These are phyloP conservation scores for Acomys russatus DNA, from an alignment of 2,797 vertebrate species.

Conservation along the genomic window DNA sequence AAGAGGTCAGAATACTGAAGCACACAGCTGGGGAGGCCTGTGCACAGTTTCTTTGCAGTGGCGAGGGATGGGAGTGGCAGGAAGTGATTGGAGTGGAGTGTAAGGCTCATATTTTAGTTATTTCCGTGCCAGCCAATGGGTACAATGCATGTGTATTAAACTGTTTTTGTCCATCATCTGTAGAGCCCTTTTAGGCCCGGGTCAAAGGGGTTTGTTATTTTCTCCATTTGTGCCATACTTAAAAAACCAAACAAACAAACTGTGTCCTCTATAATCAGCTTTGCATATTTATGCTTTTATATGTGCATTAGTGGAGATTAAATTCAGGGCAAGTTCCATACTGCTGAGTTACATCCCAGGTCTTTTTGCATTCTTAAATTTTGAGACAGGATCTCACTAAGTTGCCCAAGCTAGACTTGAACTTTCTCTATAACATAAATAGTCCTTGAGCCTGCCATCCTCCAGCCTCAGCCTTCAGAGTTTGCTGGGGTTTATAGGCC, in stretches of 20 bases:
- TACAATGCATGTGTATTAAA: neutral
- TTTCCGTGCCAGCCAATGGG: neutral
- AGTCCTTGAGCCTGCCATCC: neutral
- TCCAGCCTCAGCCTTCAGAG: neutral
- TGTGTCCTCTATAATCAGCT: neutral
- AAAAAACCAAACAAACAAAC: neutral
- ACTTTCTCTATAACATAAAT: neutral
- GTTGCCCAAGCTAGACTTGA: neutral
- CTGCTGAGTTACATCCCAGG: neutral
- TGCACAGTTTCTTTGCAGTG: neutral
- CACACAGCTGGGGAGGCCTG: neutral
- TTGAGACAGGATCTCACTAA: neutral
- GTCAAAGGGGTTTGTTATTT: constrained; percentile 19
- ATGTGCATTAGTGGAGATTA: neutral
- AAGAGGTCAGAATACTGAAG: constrained; percentile 91
- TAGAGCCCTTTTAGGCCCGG: neutral
- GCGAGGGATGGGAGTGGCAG: neutral
- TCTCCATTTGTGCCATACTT: neutral
- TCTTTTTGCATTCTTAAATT: neutral
- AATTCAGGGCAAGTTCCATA: neutral
- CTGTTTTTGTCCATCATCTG: neutral
- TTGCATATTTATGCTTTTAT: neutral
- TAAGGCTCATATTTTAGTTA: neutral
- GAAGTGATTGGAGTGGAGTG: neutral
- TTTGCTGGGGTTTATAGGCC: neutral